A percentile compares a stretch with the other conserved stretches of the same genome.
phyloP scores from a whole-genome alignment of 2,797 vertebrate species.

The Otolemur crassicaudatus region DNA sequence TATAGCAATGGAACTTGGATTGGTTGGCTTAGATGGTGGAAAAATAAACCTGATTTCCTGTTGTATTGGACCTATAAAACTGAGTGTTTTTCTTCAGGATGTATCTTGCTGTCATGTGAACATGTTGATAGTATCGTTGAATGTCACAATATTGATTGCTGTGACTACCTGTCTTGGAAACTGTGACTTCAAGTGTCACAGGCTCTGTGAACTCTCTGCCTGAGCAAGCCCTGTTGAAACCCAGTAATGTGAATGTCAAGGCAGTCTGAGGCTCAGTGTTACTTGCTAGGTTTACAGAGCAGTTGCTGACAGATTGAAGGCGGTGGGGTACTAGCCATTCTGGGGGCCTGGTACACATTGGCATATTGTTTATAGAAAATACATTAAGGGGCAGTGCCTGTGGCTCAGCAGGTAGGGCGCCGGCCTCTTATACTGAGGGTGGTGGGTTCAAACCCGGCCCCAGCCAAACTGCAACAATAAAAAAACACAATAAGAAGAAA shows the following conservation, averaged over 20 bases:
- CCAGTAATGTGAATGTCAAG: constrained; percentile 38
- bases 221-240: constrained; percentile 75
- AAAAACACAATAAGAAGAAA: too few relatives aligned
- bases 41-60: constrained; percentile 41
- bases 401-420: too few relatives aligned
- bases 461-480: too few relatives aligned
- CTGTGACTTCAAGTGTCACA: constrained; percentile 61
- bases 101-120: constrained; percentile 62
- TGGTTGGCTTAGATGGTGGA: not conserved
- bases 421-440: too few relatives aligned
- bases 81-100: constrained; percentile 59
- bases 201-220: constrained; percentile 75
- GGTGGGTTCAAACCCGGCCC: too few relatives aligned
- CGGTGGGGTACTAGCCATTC: not conserved
- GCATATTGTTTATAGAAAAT: constrained; percentile 27
- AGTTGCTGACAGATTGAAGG: not conserved
- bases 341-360: not conserved
- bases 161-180: constrained; percentile 78
- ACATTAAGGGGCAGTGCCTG: not conserved
- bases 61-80: constrained; percentile 75
- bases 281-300: not conserved
- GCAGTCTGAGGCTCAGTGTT: constrained; percentile 46
- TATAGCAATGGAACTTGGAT: not conserved
- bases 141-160: constrained; percentile 81
- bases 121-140: constrained; percentile 49